phyloP scores from a whole-genome alignment of 2,888 invertebrate species.

The Stictocephala bisonia region DNA sequence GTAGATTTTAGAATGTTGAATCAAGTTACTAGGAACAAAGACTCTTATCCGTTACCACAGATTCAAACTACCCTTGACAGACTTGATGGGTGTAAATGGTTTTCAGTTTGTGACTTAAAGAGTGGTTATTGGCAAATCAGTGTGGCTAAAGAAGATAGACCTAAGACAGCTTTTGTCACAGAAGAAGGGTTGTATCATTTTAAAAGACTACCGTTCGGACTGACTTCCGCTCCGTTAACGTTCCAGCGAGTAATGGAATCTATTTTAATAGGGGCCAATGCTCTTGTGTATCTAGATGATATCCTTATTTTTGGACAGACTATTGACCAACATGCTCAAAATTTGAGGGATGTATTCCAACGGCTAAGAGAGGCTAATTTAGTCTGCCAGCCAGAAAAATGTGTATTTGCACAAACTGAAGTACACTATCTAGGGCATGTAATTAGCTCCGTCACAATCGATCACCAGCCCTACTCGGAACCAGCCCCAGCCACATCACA shows the following conservation, averaged over 20 bases:
- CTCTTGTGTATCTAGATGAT: conserved; percentile 28
- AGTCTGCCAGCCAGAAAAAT: too few relatives aligned
- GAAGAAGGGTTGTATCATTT: background rate
- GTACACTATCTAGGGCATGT: too few relatives aligned
- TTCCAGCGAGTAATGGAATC: background rate
- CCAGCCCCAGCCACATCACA: too few relatives aligned
- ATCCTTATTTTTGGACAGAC: conserved; percentile 16
- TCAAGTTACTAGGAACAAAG: background rate
- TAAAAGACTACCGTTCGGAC: conserved; percentile 2
- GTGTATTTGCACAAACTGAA: too few relatives aligned
- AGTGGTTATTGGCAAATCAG: conserved; percentile 33
- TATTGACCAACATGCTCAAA: conserved; percentile 10
- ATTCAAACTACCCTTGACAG: background rate
- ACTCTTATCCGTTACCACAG: conserved; percentile 18
- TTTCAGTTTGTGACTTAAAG: conserved; percentile 8
- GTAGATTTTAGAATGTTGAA: conserved; percentile 30
- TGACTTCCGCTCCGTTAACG: conserved; percentile 4
- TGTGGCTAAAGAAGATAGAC: background rate
- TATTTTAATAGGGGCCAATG: background rate
- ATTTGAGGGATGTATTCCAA: conserved; percentile 15
- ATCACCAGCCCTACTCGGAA: too few relatives aligned
- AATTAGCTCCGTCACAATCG: too few relatives aligned
- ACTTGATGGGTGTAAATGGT: background rate
- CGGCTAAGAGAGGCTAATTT: background rate
- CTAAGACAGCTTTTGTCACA: conserved; percentile 10